Percentiles rank a stretch among this genome's conserved stretches.
These are phyloP conservation scores for Sprattus sprattus DNA, from an alignment of 2,113 vertebrate genomes.

Conservation along the genomic window DNA sequence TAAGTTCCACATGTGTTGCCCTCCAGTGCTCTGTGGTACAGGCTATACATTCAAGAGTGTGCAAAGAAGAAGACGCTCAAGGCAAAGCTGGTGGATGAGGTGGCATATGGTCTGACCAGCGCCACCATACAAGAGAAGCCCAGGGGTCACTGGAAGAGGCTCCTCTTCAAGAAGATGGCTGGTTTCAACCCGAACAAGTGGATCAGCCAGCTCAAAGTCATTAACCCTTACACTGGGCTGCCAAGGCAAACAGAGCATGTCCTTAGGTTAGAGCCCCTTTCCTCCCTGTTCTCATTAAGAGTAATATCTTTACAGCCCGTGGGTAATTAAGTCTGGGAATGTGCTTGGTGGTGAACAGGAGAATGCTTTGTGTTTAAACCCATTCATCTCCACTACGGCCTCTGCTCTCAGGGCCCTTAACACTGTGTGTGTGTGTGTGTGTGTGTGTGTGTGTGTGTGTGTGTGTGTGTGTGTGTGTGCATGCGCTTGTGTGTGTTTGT, in stretches of 20 bases:
- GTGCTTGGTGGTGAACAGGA: neutral
- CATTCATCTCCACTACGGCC: too few relatives aligned
- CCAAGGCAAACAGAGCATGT: conserved; percentile 73
- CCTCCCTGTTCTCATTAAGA: neutral
- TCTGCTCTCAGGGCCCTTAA: too few relatives aligned
- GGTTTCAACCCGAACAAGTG: conserved; percentile 60
- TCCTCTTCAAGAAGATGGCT: conserved; percentile 72
- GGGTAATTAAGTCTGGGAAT: neutral
- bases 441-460: too few relatives aligned
- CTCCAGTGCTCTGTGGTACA: conserved; percentile 79
- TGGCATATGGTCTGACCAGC: conserved; percentile 41
- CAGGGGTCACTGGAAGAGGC: conserved; percentile 80
- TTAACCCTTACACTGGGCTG: conserved; percentile 76
- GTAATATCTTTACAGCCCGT: neutral
- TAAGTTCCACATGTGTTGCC: neutral
- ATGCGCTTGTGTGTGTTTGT: too few relatives aligned
- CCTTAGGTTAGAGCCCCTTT: conserved; percentile 60
- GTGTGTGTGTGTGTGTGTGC: too few relatives aligned
- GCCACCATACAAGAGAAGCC: conserved; percentile 55
- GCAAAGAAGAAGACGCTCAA: conserved; percentile 55
- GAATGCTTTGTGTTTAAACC: neutral
- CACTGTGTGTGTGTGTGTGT: too few relatives aligned
- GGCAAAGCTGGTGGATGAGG: conserved; percentile 44
- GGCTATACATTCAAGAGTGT: conserved; percentile 65
- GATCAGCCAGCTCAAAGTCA: conserved; percentile 61